A percentile compares a stretch with the other conserved stretches of the same genome.
Conservation (phyloP, 1,140 invertebrate species). For the Drosophila biarmipes region DNA sequence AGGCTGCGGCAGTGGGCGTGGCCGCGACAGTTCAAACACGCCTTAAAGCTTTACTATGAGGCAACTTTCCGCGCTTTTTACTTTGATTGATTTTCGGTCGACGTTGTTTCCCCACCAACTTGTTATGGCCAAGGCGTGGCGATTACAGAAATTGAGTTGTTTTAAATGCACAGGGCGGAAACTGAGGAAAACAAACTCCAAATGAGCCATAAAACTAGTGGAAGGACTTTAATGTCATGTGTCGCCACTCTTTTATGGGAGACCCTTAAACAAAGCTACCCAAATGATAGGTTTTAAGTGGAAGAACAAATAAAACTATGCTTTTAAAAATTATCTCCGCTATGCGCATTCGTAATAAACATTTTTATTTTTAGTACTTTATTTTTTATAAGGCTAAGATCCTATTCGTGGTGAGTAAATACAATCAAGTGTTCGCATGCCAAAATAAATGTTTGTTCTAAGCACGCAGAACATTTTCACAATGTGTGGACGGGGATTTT, state of each 20-base stretch:
- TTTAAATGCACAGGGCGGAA: conserved; percentile 26
- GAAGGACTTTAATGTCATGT: conserved; percentile 13
- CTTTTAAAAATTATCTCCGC: neutral
- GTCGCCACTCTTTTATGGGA: conserved; percentile 22
- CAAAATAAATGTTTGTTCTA: conserved; percentile 28
- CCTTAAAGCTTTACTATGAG: conserved; percentile 41
- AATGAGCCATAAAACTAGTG: conserved; percentile 37
- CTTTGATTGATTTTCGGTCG: conserved; percentile 64
- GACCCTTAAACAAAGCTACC: conserved; percentile 16
- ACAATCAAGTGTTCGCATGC: conserved; percentile 11
- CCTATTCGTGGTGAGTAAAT: conserved; percentile 2
- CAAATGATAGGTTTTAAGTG: conserved; percentile 4
- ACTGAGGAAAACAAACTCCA: conserved; percentile 27
- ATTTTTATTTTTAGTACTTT: neutral
- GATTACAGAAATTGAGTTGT: conserved; percentile 34
- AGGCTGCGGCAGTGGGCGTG: conserved; percentile 16
- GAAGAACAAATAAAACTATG: neutral
- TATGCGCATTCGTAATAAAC: neutral
- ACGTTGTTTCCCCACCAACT: conserved; percentile 2
- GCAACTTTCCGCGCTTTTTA: conserved; percentile 35
- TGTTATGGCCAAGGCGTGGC: conserved; percentile 32
- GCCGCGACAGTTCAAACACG: conserved; percentile 45
- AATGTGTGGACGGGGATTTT: conserved; percentile 36
- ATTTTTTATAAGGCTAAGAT: neutral
- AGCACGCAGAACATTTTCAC: conserved; percentile 37